These are phyloP conservation scores for Heliconius hewitsoni DNA, from an alignment of 1,140 invertebrate species.

Conservation along the genomic window DNA sequence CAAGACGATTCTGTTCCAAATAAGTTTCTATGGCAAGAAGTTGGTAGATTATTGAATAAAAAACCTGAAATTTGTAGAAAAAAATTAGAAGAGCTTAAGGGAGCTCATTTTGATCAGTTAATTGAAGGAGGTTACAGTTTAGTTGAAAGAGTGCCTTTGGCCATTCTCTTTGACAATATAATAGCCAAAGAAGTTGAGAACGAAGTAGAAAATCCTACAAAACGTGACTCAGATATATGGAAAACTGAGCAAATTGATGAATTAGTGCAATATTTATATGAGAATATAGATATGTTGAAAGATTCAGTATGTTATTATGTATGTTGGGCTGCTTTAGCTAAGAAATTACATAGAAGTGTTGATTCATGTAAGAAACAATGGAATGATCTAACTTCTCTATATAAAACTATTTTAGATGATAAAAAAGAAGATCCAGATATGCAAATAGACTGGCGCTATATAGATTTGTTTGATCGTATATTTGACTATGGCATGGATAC, in stretches of 20 bases:
- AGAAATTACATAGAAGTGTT: constrained; percentile 49
- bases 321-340: constrained; percentile 59
- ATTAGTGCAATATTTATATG: constrained; percentile 65
- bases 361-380: constrained; percentile 58
- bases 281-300: constrained; percentile 70
- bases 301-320: constrained; percentile 66
- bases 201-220: constrained; percentile 45
- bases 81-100: constrained; percentile 59
- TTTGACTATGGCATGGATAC: constrained; percentile 74
- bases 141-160: constrained; percentile 50
- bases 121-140: constrained; percentile 56
- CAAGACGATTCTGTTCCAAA: constrained; percentile 67
- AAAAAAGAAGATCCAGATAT: constrained; percentile 73
- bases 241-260: constrained; percentile 59
- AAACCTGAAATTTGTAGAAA: constrained; percentile 54
- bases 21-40: constrained; percentile 70
- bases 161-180: constrained; percentile 68
- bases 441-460: constrained; percentile 73
- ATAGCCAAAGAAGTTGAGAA: constrained; percentile 59
- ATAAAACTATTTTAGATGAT: constrained; percentile 64
- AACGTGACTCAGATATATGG: constrained; percentile 45
- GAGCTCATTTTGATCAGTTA: constrained; percentile 56
- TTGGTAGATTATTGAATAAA: constrained; percentile 65
- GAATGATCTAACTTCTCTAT: constrained; percentile 57
- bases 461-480: constrained; percentile 72